These are phyloP conservation scores for Chromobotia macracanthus DNA, from an alignment of 2,797 vertebrate genomes.

Conservation along the genomic window DNA sequence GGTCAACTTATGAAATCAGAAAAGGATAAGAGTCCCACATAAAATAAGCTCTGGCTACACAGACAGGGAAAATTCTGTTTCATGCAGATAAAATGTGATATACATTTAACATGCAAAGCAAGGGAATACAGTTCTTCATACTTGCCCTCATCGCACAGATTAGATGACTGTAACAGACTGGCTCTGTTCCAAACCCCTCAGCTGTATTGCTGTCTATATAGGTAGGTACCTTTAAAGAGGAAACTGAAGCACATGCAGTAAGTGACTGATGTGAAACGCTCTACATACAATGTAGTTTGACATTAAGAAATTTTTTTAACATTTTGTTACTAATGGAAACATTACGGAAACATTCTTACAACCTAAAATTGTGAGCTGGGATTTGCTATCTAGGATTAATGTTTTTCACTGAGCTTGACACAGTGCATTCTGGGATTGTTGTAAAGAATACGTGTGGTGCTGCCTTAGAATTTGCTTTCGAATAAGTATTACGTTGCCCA, in stretches of 20 bases:
- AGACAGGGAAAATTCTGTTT: background rate
- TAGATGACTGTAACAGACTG: background rate
- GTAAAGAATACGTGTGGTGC: background rate
- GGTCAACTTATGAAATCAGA: conserved; percentile 39
- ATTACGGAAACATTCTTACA: no score
- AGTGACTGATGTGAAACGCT: no score
- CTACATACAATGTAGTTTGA: no score
- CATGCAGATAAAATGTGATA: background rate
- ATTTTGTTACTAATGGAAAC: no score
- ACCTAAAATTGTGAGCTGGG: no score
- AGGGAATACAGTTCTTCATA: no score
- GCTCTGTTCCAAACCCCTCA: background rate
- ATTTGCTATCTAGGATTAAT: no score
- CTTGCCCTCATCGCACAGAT: background rate
- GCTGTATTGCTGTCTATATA: background rate
- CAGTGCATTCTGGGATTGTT: background rate
- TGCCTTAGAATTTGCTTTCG: background rate
- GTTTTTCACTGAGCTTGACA: background rate
- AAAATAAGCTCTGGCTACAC: conserved; percentile 8
- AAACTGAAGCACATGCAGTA: no score
- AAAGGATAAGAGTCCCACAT: conserved; percentile 7
- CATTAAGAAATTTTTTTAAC: no score
- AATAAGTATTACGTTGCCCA: background rate
- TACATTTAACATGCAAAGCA: background rate
- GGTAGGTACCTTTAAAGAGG: no score